A percentile compares a stretch with the other conserved stretches of the same genome.
Conservation (phyloP, 2,113 vertebrate genomes). For the Paralichthys olivaceus region DNA sequence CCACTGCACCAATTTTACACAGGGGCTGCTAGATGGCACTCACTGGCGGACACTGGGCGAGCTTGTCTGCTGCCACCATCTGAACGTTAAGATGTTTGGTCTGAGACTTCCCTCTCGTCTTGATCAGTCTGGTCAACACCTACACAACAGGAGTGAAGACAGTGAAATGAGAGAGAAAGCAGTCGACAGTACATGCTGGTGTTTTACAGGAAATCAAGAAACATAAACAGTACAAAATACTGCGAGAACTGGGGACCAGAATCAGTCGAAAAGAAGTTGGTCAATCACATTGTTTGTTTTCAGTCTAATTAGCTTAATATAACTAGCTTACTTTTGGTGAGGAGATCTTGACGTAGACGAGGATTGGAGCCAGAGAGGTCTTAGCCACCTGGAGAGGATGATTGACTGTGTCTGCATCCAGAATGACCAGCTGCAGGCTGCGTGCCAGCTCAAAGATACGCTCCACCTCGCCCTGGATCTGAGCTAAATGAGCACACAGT, state of each 20-base stretch:
- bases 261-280: no score
- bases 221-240: background rate
- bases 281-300: background rate
- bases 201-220: no score
- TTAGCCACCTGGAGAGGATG: slow-evolving; percentile 96
- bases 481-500: slow-evolving; percentile 83
- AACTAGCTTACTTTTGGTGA: slow-evolving; percentile 89
- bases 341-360: slow-evolving; percentile 97
- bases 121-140: slow-evolving; percentile 98
- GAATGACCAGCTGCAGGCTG: slow-evolving; percentile 93
- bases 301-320: no score
- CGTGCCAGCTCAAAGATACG: slow-evolving; percentile 97
- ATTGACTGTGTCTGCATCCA: slow-evolving; percentile 97
- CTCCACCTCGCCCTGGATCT: slow-evolving; percentile 99
- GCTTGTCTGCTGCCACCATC: slow-evolving; percentile 97
- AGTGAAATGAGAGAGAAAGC: background rate
- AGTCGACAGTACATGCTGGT: no score
- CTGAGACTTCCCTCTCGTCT: slow-evolving; percentile 98
- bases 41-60: slow-evolving; percentile 95
- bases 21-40: slow-evolving; percentile 73
- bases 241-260: background rate
- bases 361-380: slow-evolving; percentile 95
- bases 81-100: slow-evolving; percentile 99
- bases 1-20: background rate
- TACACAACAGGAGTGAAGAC: slow-evolving; percentile 57